Percentiles rank a stretch among this genome's conserved stretches.
Evolutionary conservation across 2,888 invertebrate species (phyloP).

Genomic region (Drosophila mimica): DNA sequence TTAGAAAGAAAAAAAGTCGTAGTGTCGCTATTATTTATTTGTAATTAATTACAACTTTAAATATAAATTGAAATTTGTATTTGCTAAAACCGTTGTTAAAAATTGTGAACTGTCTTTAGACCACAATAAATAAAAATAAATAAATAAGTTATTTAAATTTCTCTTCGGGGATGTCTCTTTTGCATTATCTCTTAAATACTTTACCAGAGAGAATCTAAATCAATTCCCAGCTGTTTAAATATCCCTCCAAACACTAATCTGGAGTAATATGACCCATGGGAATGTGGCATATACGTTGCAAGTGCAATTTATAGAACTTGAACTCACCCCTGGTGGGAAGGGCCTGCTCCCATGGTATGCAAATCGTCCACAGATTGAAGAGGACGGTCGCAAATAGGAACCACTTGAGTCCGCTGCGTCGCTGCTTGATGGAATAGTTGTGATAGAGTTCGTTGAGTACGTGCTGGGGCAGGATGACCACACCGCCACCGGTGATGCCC

Average conservation of each 20-base stretch:
- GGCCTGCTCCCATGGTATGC: constrained; percentile 86
- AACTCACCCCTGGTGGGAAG: constrained; percentile 81
- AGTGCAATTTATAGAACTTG: background rate
- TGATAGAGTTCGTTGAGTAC: constrained; percentile 90
- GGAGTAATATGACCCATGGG: background rate
- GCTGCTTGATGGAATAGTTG: constrained; percentile 90
- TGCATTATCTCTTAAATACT: background rate
- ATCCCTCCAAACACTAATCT: background rate
- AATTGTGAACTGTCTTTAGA: background rate
- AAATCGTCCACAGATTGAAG: constrained; percentile 88
- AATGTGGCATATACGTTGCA: background rate
- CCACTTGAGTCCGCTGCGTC: constrained; percentile 89
- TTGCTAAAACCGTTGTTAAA: background rate
- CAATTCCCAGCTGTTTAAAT: background rate
- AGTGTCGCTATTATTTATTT: background rate
- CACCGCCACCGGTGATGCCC: constrained; percentile 70
- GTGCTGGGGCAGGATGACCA: constrained; percentile 86
- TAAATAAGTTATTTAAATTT: background rate
- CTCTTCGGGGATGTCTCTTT: background rate
- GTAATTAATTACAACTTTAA: background rate
- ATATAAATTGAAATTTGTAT: background rate
- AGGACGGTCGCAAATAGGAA: constrained; percentile 89
- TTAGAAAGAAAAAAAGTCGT: too few species aligned
- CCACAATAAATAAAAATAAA: background rate
- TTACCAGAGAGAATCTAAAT: background rate